Base-by-base conservation (phyloP, 2,888 invertebrate species). In the Chrysomela aeneicollis region DNA sequence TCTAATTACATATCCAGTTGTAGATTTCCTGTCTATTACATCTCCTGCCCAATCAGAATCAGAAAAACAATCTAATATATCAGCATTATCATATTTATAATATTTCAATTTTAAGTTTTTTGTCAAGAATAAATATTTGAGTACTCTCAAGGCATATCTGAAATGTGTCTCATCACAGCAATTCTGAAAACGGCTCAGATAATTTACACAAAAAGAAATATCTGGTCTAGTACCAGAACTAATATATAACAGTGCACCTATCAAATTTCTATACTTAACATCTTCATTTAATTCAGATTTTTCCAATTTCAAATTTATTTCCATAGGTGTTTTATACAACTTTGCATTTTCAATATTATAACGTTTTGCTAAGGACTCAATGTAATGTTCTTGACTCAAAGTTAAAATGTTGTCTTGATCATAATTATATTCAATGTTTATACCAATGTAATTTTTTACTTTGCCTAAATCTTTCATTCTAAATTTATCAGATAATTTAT, bases 21-120 rank as follows among this genome's bases (percentile, higher is more conserved):
- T 59, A 32, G 59, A 66, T 64, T 61, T 69, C 15, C 66, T 19
- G 35, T 69, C 69, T 47, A 15, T n/a, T n/a, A 10, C 9, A 52
- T 69, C 64, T 22, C 62, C 61, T 18, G 35, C 64, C 67, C 67
- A 67, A 63, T 69, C 65, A 10, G 69, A 51, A 54, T 67, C 67
- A 49, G 62, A 47, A 50, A 42, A 63, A 49, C 50, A 63, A 4
- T 26, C 30, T 6, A 61, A 26, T 37, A 47, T 22, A 19, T 30
- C 17, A 12, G 58, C 61, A 55, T n/a, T 49, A 18, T 49, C 21
- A 47, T 61, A 19, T 42, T 55, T 61, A 26, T 30, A 9, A 61
- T 61, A 57, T 46, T n/a, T 61, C 22, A 57, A 55, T 32, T 47
- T 54, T 12, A 58, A 22, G 15, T 42, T 42, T 15, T 42, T 42